These are phyloP conservation scores for Sternarchorhynchus goeldii DNA, from an alignment of 2,797 vertebrate species.

Conservation along the genomic window DNA sequence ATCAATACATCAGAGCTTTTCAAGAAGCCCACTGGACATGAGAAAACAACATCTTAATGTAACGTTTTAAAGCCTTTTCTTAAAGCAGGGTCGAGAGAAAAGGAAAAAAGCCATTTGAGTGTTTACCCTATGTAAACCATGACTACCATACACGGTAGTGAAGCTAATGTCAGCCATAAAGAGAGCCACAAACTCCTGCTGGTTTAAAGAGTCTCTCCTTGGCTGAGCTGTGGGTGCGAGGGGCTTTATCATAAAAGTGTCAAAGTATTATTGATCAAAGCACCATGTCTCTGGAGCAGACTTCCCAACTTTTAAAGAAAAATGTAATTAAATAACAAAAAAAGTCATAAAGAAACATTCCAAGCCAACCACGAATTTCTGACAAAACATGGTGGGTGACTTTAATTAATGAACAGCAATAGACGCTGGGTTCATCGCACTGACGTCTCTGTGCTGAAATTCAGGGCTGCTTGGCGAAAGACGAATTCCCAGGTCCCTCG, in stretches of 20 bases:
- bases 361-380: constrained; percentile 64
- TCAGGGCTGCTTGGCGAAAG: constrained; percentile 76
- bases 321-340: background rate
- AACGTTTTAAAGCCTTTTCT: background rate
- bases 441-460: constrained; percentile 77
- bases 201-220: background rate
- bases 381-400: constrained; percentile 70
- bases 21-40: constrained; percentile 41
- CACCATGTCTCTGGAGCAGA: background rate
- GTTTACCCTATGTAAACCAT: background rate
- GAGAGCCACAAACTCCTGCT: background rate
- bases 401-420: constrained; percentile 80
- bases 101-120: background rate
- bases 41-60: constrained; percentile 24
- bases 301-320: background rate
- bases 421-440: constrained; percentile 75
- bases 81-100: constrained; percentile 20
- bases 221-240: background rate
- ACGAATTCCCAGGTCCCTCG: constrained; percentile 72
- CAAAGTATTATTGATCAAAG: constrained; percentile 12
- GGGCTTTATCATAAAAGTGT: background rate
- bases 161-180: constrained; percentile 28
- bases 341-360: background rate
- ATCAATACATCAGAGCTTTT: constrained; percentile 42
- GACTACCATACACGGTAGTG: background rate